phyloP scores from a whole-genome alignment of 1,140 invertebrate genomes.

The Drosophila melanogaster region DNA sequence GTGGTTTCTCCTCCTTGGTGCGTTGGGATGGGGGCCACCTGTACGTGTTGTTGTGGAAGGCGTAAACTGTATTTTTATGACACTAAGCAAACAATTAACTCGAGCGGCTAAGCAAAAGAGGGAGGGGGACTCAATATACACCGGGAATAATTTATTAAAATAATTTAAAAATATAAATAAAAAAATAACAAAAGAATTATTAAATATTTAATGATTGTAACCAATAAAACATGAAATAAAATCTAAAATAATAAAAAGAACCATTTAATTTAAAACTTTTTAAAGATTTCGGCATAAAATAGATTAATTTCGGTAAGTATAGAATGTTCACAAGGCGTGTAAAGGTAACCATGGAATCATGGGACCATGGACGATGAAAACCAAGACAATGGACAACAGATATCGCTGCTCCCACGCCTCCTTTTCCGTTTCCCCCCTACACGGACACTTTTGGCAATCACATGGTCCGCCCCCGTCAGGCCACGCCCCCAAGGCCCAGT shows the following conservation, averaged over 20 bases:
- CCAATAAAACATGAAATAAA: background rate
- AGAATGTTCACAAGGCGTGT: background rate
- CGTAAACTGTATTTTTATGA: constrained; percentile 80
- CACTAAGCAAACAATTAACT: constrained; percentile 80
- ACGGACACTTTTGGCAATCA: constrained; percentile 23
- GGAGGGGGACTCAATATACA: background rate
- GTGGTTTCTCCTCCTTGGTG: background rate
- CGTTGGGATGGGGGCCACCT: constrained; percentile 10
- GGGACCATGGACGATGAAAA: background rate
- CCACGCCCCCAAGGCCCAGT: constrained; percentile 19
- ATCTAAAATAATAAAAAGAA: no score
- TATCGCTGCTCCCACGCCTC: background rate
- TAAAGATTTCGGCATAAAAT: no score
- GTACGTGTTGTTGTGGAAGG: constrained; percentile 69
- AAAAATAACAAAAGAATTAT: background rate
- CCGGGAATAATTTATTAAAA: background rate
- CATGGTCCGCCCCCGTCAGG: constrained; percentile 1
- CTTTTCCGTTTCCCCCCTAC: background rate
- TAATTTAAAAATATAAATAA: no score
- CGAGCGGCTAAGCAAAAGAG: constrained; percentile 22
- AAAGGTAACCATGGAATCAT: constrained; percentile 1
- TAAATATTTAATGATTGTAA: no score
- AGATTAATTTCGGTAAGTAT: no score
- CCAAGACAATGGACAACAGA: constrained; percentile 60
- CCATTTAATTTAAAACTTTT: no score